Evolutionary conservation across 2,113 vertebrate genomes (phyloP).

Genomic region (Podocnemis expansa): DNA sequence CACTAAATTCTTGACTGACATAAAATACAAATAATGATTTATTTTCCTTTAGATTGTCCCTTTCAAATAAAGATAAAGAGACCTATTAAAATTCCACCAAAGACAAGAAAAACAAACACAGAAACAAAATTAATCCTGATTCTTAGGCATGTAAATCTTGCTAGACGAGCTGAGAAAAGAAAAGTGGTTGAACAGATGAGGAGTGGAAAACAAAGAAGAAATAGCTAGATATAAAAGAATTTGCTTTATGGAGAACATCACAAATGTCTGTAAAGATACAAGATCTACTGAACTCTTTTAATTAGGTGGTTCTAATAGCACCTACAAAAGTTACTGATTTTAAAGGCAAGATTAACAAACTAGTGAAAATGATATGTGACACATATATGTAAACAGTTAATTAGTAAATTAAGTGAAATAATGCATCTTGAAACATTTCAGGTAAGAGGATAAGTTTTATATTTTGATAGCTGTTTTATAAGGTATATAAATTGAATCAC

Average conservation of each 20-base stretch:
- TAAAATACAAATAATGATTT: background rate
- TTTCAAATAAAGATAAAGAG: conserved; percentile 40
- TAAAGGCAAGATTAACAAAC: background rate
- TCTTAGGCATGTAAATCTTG: background rate
- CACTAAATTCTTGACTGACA: background rate
- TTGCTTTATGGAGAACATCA: background rate
- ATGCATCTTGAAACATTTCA: background rate
- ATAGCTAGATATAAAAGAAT: background rate
- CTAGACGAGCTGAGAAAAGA: background rate
- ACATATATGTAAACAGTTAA: background rate
- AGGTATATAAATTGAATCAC: background rate
- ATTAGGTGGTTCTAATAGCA: background rate
- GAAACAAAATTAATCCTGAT: background rate
- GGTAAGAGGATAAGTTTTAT: background rate
- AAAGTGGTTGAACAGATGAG: conserved; percentile 32
- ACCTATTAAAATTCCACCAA: conserved; percentile 26
- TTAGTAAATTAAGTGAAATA: conserved; percentile 14
- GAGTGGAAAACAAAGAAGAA: background rate
- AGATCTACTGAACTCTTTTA: background rate
- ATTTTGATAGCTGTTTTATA: background rate
- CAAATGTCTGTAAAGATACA: background rate
- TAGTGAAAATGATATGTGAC: background rate
- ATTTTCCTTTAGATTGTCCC: conserved; percentile 29
- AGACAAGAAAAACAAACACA: background rate
- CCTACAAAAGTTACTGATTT: background rate